Base-by-base conservation (phyloP, 1,140 invertebrate species). In the Caenorhabditis remanei region DNA sequence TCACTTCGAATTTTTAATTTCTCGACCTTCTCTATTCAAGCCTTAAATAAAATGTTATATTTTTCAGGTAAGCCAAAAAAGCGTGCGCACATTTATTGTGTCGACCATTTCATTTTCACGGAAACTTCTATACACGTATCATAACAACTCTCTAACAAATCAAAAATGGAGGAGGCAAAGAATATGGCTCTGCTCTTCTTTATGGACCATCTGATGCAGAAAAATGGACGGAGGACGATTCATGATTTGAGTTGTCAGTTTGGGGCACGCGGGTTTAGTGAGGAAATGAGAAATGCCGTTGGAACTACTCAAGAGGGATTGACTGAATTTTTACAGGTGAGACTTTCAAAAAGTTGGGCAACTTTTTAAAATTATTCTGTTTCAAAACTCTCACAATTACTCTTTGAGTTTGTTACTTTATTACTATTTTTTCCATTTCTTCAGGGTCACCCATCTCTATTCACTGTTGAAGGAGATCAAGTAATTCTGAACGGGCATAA, bases 241-340 rank as follows among this genome's bases (percentile, higher is more conserved):
- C 97, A 98, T 93, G 97, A 98, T 94, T 94, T 98, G 86, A 97
- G 96, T 92, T 98, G 97, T 94, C 96, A 98, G 93, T 98, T 98
- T 93, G 96, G 97, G 90, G 96, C 96, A 19, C 82, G 89, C 32
- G 88, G 88, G 79, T 92, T 92, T 84, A 89, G 90, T 11, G 87
- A 91, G 32, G 92, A 93, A 84, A 92, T 92, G 91, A 88, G 91
- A 63, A 89, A 93, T 43, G 90, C 91, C 21, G 91, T 92, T 32
- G 91, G 91, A n/a, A 92, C 91, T n/a, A 93, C 92, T 24, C 91
- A 92, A 84, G 91, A 91, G 86, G 90, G 89, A 65, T 94, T 98
- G 40, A 96, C 96, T 92, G 98, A 98, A 86, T 94, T 94, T 90
- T 94, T 79, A 21, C 71, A 79, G 71, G 71, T 50, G n/a, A n/a